Evolutionary conservation across 2,113 vertebrate species (phyloP), one percentile per base, ranked within the genome.

Genomic region (Ochotona princeps): DNA sequence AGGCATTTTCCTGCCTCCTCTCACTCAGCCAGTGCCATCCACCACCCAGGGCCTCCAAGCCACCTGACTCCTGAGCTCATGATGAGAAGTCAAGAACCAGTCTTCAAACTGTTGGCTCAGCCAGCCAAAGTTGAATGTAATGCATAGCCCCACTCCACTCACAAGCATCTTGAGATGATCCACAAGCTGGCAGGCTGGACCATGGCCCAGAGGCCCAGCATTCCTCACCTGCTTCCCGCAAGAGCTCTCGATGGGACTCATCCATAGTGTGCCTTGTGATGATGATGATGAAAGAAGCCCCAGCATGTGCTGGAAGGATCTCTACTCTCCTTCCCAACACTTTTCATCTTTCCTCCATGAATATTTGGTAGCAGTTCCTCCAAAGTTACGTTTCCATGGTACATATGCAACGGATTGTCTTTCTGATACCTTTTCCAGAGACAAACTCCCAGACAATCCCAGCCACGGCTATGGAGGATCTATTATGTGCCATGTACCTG

Each of bases 251-350:
- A 1, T 13, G 32, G 57, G 63, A 69, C 2, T 63, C 65, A 9
- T 14, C 47, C 13, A 26, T 21, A 11, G 20, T 72, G 15, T 5
- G 11, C 2, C 8, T 49, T 35, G 0, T 17, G 85, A 63, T 11
- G 14, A 44, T 44, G 47, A 30, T 32, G 49, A 47, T 4, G 54
- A 87, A 83, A 66, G 54, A 74, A 72, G 23, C 38, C 38, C 60
- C 30, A 12, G 47, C 7, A 0, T 74, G 38, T 57, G 65, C 84
- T 86, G 32, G 79, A 87, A 75, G 63, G 47, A 28, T 26, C 69
- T 51, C 70, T 11, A 35, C 28, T 80, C 73, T 72, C 49, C 66
- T 80, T 91, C 87, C 67, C 38, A 65, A 85, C 89, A n/a, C 8
- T 86, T 80, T 44, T 61, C 61, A 8, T 60, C 60, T 76, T 75